Evolutionary conservation across 2,797 vertebrate species (phyloP).

Genomic region (Macrochelys suwanniensis): DNA sequence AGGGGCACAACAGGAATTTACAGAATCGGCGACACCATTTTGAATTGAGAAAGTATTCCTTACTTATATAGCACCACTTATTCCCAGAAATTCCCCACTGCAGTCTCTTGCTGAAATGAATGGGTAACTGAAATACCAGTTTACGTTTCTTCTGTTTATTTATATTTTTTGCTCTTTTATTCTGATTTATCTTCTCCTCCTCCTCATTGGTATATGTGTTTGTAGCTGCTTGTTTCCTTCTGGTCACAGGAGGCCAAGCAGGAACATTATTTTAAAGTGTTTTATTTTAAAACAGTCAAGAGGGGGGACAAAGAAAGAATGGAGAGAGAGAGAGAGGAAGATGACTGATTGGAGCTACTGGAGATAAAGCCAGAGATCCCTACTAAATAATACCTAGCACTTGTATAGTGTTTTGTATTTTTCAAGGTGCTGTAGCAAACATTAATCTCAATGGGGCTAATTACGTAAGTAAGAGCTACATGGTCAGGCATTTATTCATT

Average conservation of each 20-base stretch:
- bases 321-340: background rate
- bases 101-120: background rate
- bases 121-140: background rate
- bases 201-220: background rate
- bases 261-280: background rate
- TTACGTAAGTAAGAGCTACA: background rate
- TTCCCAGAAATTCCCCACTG: background rate
- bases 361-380: background rate
- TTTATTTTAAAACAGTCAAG: background rate
- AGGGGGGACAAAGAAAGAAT: background rate
- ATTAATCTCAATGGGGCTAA: background rate
- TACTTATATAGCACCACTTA: background rate
- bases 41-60: background rate
- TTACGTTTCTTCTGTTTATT: background rate
- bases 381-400: fast-evolving
- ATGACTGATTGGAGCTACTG: background rate
- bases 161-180: background rate
- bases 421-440: background rate
- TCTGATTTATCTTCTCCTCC: background rate
- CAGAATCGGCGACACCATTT: background rate
- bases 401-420: background rate
- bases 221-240: background rate
- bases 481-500: background rate
- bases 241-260: background rate
- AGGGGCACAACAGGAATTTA: background rate